Evolutionary conservation across 2,797 vertebrate species (phyloP).

Genomic region (Halcyon leucocephala): DNA sequence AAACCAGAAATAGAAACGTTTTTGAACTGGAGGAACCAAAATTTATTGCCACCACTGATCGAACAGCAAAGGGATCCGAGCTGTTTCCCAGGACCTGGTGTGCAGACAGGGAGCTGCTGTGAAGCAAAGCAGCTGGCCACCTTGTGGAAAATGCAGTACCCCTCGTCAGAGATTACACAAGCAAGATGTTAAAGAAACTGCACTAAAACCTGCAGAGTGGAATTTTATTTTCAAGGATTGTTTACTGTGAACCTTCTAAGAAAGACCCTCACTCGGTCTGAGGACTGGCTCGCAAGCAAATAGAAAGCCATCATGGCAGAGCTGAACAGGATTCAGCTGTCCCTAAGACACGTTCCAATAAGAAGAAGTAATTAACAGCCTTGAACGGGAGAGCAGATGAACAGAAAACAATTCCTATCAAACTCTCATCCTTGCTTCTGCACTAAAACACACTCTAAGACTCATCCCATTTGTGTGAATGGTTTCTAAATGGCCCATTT

Average conservation of each 20-base stretch:
- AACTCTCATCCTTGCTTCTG: not conserved
- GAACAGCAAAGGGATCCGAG: not conserved
- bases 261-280: not conserved
- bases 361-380: not conserved
- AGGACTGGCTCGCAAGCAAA: not conserved
- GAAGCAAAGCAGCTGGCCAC: not conserved
- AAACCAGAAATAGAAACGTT: not conserved
- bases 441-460: not conserved
- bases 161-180: not conserved
- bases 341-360: not conserved
- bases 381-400: not conserved
- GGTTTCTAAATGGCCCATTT: not conserved
- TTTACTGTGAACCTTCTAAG: not conserved
- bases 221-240: not conserved
- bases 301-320: not conserved
- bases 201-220: not conserved
- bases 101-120: not conserved
- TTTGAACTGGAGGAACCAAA: not conserved
- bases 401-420: not conserved
- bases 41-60: not conserved
- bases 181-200: not conserved
- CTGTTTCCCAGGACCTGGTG: not conserved
- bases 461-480: not conserved
- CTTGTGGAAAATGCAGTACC: not conserved
- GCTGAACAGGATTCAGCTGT: not conserved